A percentile compares a stretch with the other conserved stretches of the same genome.
These are phyloP conservation scores for Muscidifurax raptorellus DNA, from an alignment of 1,140 invertebrate species.

Conservation along the genomic window DNA sequence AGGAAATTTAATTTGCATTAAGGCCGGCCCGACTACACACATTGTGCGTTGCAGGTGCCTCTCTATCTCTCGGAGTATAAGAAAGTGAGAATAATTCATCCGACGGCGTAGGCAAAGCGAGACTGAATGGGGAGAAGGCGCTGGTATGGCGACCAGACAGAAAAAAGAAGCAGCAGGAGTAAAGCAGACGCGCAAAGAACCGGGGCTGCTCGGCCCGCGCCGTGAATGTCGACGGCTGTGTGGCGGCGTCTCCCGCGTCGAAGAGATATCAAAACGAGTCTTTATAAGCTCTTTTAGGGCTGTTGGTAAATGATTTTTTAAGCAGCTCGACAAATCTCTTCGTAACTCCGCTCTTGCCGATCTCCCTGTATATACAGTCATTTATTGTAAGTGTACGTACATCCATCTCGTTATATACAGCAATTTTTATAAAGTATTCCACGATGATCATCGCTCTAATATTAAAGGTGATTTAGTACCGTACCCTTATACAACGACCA, in stretches of 20 bases:
- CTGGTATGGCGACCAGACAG: constrained; percentile 55
- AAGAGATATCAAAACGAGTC: constrained; percentile 47
- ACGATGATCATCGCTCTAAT: too few relatives aligned
- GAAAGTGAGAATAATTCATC: constrained; percentile 62
- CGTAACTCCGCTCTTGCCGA: too few relatives aligned
- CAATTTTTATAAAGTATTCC: too few relatives aligned
- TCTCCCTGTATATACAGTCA: too few relatives aligned
- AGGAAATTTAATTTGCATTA: constrained; percentile 47
- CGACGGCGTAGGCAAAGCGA: constrained; percentile 50
- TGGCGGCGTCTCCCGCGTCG: neutral
- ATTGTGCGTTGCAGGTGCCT: constrained; percentile 41
- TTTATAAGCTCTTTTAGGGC: constrained; percentile 34
- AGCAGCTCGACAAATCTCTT: neutral
- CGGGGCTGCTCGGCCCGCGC: neutral
- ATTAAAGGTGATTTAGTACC: too few relatives aligned
- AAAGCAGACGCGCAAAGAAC: constrained; percentile 11
- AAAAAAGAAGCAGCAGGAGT: constrained; percentile 55
- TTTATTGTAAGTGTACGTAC: too few relatives aligned
- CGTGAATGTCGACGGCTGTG: neutral
- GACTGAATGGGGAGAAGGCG: constrained; percentile 38
- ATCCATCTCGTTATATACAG: too few relatives aligned
- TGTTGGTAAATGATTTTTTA: constrained; percentile 33
- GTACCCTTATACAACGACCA: too few relatives aligned
- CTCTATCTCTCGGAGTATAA: constrained; percentile 14
- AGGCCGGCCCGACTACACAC: neutral